Percentiles rank a stretch among this genome's conserved stretches.
Evolutionary conservation across 2,888 invertebrate species (phyloP).

Genomic region (Rhagophthalmus giganteus): DNA sequence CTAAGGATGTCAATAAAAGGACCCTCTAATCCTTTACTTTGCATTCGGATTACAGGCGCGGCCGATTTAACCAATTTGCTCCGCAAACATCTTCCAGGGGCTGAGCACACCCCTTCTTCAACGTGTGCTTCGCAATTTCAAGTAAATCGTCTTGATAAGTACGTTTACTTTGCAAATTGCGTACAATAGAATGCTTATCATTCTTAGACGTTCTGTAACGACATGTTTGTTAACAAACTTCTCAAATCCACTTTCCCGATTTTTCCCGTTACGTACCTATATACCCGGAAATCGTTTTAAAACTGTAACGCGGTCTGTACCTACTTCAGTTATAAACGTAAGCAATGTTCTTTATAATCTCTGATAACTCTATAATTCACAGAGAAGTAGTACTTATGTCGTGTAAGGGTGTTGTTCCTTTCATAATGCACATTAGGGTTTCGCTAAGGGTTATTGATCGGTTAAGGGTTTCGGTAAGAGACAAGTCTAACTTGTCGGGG

Average conservation of each 20-base stretch:
- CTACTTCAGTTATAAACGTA: too few species aligned
- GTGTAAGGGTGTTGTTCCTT: slow-evolving; percentile 12
- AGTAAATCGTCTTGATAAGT: slow-evolving; percentile 34
- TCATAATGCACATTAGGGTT: slow-evolving; percentile 10
- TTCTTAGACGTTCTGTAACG: slow-evolving; percentile 19
- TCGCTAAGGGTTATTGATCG: slow-evolving; percentile 10
- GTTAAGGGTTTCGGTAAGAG: slow-evolving; percentile 3
- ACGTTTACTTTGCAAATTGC: slow-evolving; percentile 33
- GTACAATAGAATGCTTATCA: slow-evolving; percentile 30
- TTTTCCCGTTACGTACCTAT: not conserved
- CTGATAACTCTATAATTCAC: not conserved
- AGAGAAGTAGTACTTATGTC: not conserved
- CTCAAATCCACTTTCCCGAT: slow-evolving; percentile 6
- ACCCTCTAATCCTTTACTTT: slow-evolving; percentile 51
- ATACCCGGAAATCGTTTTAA: too few species aligned
- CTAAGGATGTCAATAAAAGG: slow-evolving; percentile 46
- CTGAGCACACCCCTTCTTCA: slow-evolving; percentile 13
- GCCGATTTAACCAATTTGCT: slow-evolving; percentile 54
- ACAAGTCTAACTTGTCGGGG: not conserved
- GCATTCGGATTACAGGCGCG: slow-evolving; percentile 51
- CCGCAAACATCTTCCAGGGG: slow-evolving; percentile 46
- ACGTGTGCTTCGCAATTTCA: slow-evolving; percentile 26
- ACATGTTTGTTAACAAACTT: slow-evolving; percentile 21
- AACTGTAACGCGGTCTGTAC: too few species aligned
- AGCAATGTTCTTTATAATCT: not conserved